Evolutionary conservation across 2,888 invertebrate species (phyloP).

Genomic region (Coecobrya sp.): DNA sequence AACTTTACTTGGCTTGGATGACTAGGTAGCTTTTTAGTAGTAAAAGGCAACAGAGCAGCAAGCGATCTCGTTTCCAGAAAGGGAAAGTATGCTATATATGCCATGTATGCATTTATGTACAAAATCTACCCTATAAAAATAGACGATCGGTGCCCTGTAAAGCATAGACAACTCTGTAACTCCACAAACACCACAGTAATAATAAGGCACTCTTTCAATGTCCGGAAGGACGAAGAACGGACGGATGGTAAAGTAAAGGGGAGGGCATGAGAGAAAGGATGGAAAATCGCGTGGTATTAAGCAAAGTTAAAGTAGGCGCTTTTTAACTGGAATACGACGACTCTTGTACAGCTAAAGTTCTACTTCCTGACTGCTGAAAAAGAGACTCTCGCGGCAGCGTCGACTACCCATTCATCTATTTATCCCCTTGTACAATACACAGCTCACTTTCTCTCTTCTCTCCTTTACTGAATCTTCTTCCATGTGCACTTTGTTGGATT

Average conservation of each 20-base stretch:
- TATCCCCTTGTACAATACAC: slow-evolving; percentile 42
- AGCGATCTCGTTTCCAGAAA: slow-evolving; percentile 16
- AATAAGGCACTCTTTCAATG: slow-evolving; percentile 68
- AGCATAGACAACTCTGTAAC: neutral
- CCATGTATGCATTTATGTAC: neutral
- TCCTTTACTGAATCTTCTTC: neutral
- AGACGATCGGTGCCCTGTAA: neutral
- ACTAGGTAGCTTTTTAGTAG: slow-evolving; percentile 56
- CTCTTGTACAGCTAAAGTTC: slow-evolving; percentile 15
- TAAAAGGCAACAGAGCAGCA: slow-evolving; percentile 42
- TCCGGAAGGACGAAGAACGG: slow-evolving; percentile 74
- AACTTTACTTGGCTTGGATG: slow-evolving; percentile 43
- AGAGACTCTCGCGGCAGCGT: slow-evolving; percentile 5
- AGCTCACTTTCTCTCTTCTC: slow-evolving; percentile 11
- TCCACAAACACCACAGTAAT: slow-evolving; percentile 5
- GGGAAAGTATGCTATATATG: neutral
- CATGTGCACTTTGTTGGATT: neutral
- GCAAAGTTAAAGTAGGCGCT: slow-evolving; percentile 54
- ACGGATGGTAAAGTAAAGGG: slow-evolving; percentile 65
- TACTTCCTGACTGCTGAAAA: slow-evolving; percentile 43
- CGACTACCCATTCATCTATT: slow-evolving; percentile 62
- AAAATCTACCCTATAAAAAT: neutral
- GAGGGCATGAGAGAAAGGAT: slow-evolving; percentile 35
- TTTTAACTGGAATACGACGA: slow-evolving; percentile 24
- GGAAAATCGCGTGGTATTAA: slow-evolving; percentile 63